Conservation (phyloP, 2,888 invertebrate genomes). For the Pristionchus entomophagus region DNA sequence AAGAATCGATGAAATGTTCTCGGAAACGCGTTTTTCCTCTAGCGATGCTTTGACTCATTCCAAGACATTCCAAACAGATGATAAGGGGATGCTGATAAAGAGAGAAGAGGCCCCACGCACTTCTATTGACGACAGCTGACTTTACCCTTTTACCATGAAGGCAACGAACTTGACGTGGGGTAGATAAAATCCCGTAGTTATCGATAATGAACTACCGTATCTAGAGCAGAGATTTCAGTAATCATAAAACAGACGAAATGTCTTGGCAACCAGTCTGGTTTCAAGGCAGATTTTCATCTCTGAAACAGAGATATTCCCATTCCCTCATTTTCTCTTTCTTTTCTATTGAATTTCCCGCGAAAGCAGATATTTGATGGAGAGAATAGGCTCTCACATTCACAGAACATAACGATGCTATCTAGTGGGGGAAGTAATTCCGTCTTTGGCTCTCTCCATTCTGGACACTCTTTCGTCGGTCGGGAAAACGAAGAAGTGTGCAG, state of each 20-base stretch:
- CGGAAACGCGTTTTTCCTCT: not conserved
- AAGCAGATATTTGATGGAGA: not conserved
- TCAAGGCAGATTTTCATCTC: not conserved
- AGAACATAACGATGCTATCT: too few relatives aligned
- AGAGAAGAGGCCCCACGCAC: not conserved
- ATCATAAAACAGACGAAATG: too few relatives aligned
- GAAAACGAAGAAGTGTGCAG: too few relatives aligned
- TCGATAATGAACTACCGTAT: too few relatives aligned
- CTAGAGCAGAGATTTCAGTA: too few relatives aligned
- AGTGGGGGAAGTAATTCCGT: too few relatives aligned
- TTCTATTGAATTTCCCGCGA: not conserved
- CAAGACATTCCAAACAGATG: not conserved
- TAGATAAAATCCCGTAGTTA: too few relatives aligned
- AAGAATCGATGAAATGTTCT: constrained; percentile 15
- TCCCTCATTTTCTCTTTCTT: not conserved
- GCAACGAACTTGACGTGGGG: too few relatives aligned
- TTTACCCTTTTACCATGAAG: too few relatives aligned
- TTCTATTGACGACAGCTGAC: not conserved
- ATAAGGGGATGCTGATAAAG: not conserved
- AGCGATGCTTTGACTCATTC: not conserved
- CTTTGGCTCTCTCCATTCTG: too few relatives aligned
- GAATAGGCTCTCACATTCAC: not conserved
- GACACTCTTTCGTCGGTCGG: too few relatives aligned
- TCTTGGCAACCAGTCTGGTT: too few relatives aligned
- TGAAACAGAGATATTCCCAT: not conserved